phyloP scores from a whole-genome alignment of 2,888 invertebrate species.

The Elgonia sp. region DNA sequence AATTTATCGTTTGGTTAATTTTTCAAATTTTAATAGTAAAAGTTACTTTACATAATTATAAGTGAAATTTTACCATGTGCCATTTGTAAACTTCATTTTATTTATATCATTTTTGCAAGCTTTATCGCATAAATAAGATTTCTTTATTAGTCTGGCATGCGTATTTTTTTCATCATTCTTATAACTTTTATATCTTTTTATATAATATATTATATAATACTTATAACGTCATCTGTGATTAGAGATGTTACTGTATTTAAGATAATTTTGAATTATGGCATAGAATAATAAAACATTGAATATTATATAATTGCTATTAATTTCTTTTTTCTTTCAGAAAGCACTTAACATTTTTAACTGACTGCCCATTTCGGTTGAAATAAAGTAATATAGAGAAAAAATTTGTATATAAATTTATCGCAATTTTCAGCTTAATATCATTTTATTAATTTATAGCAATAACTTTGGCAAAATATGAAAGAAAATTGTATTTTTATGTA shows the following conservation, averaged over 20 bases:
- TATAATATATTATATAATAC: slow-evolving; percentile 28
- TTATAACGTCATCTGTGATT: neutral
- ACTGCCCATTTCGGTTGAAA: no score
- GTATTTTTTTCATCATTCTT: neutral
- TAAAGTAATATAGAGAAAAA: no score
- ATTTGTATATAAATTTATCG: no score
- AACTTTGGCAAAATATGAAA: no score
- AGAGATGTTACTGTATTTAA: slow-evolving; percentile 18
- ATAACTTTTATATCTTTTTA: slow-evolving; percentile 11
- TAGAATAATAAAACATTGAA: slow-evolving; percentile 19
- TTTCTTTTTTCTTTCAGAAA: neutral
- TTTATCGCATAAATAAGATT: neutral
- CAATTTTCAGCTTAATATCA: no score
- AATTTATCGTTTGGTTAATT: no score
- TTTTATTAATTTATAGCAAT: no score
- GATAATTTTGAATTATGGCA: slow-evolving; percentile 24
- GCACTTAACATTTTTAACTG: slow-evolving; percentile 8
- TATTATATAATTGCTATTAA: slow-evolving; percentile 21
- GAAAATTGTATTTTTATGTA: no score
- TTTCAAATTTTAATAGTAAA: no score
- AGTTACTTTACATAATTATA: no score
- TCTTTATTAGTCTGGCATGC: neutral
- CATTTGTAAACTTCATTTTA: neutral
- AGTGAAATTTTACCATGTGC: no score
- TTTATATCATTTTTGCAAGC: neutral